Percentiles rank a stretch among this genome's conserved stretches.
phyloP scores from a whole-genome alignment of 2,888 invertebrate genomes.

The Temnothorax rugatulus region DNA sequence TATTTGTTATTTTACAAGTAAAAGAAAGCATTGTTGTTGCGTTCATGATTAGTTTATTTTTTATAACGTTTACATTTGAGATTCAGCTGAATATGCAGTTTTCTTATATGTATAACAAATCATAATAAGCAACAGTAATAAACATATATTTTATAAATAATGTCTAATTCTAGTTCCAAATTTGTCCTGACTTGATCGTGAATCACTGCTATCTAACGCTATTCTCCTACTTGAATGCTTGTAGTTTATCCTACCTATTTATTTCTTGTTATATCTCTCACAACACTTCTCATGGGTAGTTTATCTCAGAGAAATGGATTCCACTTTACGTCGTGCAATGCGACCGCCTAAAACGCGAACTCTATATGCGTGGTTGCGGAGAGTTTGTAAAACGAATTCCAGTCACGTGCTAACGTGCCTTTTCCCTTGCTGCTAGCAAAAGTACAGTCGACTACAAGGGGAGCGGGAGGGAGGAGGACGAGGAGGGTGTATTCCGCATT shows the following conservation, averaged over 20 bases:
- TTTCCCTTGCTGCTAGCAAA: slow-evolving; percentile 47
- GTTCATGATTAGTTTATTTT: too few relatives aligned
- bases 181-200: background rate
- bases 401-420: slow-evolving; percentile 60
- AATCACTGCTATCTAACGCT: background rate
- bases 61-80: too few relatives aligned
- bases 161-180: background rate
- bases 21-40: too few relatives aligned
- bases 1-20: background rate
- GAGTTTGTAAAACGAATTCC: slow-evolving; percentile 63
- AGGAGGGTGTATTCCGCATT: slow-evolving; percentile 53
- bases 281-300: slow-evolving; percentile 17
- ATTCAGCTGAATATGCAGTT: too few relatives aligned
- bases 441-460: slow-evolving; percentile 38
- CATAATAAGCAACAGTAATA: too few relatives aligned
- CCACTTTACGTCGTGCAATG: slow-evolving; percentile 29
- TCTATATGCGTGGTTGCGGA: slow-evolving; percentile 44
- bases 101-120: too few relatives aligned
- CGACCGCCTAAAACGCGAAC: slow-evolving; percentile 50
- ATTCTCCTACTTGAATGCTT: background rate
- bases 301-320: slow-evolving; percentile 60
- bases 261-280: slow-evolving; percentile 19
- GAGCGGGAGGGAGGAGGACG: background rate
- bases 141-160: background rate
- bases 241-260: slow-evolving; percentile 3